phyloP scores from a whole-genome alignment of 2,797 vertebrate species.

The Sardinella longiceps region DNA sequence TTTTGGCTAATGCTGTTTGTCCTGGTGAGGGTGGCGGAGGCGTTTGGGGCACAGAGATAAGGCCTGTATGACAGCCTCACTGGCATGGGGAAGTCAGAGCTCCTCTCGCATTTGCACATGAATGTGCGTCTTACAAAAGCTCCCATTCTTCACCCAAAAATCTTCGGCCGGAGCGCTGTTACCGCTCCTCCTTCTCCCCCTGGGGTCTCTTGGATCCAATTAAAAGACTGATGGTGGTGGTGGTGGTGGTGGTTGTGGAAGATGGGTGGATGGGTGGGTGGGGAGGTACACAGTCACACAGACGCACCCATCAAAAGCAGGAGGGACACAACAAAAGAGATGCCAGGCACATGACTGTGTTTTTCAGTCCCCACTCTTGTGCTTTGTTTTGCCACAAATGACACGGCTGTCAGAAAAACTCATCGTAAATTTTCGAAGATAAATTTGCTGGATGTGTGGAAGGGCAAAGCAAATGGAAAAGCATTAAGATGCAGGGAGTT shows the following conservation, averaged over 20 bases:
- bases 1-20: conserved; percentile 41
- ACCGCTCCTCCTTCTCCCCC: conserved; percentile 26
- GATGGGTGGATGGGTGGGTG: background rate
- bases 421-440: background rate
- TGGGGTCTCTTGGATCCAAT: conserved; percentile 27
- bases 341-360: conserved; percentile 9
- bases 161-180: conserved; percentile 43
- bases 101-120: conserved; percentile 53
- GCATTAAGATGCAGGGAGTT: background rate
- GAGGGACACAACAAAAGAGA: conserved; percentile 9
- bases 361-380: background rate
- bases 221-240: conserved; percentile 6
- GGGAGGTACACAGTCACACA: conserved; percentile 23
- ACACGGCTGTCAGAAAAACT: background rate
- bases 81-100: conserved; percentile 44
- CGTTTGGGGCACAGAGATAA: conserved; percentile 49
- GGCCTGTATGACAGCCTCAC: conserved; percentile 38
- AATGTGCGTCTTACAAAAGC: conserved; percentile 55
- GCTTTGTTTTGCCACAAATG: background rate
- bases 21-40: conserved; percentile 29
- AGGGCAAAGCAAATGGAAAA: background rate
- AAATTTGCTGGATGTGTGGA: background rate
- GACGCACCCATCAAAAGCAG: conserved; percentile 33
- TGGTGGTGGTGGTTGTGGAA: background rate
- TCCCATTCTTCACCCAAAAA: conserved; percentile 49